Evolutionary conservation across 2,113 vertebrate genomes (phyloP), one percentile per base, ranked within the genome.

Genomic region (Lepidothrix coronata): DNA sequence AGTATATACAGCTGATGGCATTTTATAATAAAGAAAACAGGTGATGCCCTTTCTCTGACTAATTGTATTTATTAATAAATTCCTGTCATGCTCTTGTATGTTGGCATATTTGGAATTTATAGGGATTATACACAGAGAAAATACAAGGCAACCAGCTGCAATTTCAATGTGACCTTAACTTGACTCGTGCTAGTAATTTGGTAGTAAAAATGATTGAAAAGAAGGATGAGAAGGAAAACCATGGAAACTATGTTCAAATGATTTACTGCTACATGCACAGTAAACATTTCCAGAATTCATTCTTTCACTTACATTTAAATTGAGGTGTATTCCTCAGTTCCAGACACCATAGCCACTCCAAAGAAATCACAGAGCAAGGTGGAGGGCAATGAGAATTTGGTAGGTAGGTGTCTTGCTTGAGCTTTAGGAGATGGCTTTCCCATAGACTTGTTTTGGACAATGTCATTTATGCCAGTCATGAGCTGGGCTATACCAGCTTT

Each of bases 1-100:
- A 81, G 41, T 31, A 85, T 70, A 68, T 84, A 77, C 41, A 95
- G 30, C 54, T 95, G 77, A 83, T 90, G 35, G 39, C 37, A 90
- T 88, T 95, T 96, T 91, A 39, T 88, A 93, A 88, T 85, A 84
- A 93, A 82, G 48, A 78, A 72, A 93, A 87, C 48, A 94, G 70
- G 48, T 88, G 55, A 96, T 70, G 12, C 20, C 33, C 10, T 88
- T 74, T 95, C 48, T 96, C 57, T 85, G 39, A 63, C 33, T 89
- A 71, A 75, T 92, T 97, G 92, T 31, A 82, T 93, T 96, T 77
- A 55, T 74, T 73, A 70, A 77, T 77, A 76, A 24, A 66, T 86
- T 94, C 33, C 43, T 88, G 55, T 80, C 48, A 48, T 0, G 5
- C 25, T 76, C 20, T 46, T 83, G 3, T 91, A 17, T 33, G 12